Evolutionary conservation across 1,140 invertebrate species (phyloP).

Genomic region (Drosophila melanica): DNA sequence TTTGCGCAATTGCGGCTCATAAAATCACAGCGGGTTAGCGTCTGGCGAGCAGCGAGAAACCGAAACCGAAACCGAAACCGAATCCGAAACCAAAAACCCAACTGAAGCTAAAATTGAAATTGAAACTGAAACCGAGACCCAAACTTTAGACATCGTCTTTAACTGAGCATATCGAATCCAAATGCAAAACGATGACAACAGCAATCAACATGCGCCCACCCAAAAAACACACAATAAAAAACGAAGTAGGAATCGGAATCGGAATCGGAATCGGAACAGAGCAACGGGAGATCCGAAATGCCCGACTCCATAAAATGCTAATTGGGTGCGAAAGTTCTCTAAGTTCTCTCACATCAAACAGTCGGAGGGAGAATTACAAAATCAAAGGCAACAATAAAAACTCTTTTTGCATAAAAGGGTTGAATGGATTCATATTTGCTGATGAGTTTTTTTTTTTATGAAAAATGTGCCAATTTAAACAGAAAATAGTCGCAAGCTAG

Average conservation of each 20-base stretch:
- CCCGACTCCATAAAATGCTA: constrained; percentile 30
- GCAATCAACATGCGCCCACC: constrained; percentile 59
- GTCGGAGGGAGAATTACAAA: too few relatives aligned
- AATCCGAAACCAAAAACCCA: not conserved
- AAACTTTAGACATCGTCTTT: not conserved
- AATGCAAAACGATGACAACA: constrained; percentile 66
- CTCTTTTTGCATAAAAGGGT: too few relatives aligned
- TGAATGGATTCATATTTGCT: too few relatives aligned
- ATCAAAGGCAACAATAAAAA: too few relatives aligned
- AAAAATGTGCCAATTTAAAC: too few relatives aligned
- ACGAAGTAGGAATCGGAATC: not conserved
- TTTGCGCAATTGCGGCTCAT: constrained; percentile 80
- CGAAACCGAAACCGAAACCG: too few relatives aligned
- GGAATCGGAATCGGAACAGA: constrained; percentile 23
- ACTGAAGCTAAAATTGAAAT: not conserved
- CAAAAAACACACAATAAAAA: constrained; percentile 2
- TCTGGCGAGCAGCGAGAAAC: constrained; percentile 52
- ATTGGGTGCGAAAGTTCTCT: constrained; percentile 49
- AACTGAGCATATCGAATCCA: constrained; percentile 3
- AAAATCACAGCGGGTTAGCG: constrained; percentile 78
- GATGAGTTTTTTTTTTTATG: too few relatives aligned
- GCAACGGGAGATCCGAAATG: constrained; percentile 25
- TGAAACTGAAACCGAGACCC: not conserved
- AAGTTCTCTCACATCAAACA: not conserved
- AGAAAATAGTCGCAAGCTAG: too few relatives aligned